Percentiles rank a stretch among this genome's conserved stretches.
Evolutionary conservation across 1,140 invertebrate species (phyloP).

Genomic region (Panagrolaimus sp.): DNA sequence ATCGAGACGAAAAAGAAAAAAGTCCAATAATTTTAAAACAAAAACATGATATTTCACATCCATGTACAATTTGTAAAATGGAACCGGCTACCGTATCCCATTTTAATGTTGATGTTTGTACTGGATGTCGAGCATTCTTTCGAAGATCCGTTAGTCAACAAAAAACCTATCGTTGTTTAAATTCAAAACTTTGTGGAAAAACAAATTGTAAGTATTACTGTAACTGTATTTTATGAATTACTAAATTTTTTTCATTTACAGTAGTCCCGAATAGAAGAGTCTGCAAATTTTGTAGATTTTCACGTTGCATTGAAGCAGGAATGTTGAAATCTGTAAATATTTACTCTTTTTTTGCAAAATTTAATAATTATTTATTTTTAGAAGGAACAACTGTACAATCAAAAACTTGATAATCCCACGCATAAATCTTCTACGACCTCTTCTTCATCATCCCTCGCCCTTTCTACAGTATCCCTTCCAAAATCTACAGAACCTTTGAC

Average conservation of each 20-base stretch:
- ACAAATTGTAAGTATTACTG: conserved; percentile 1
- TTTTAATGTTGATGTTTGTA: conserved; percentile 22
- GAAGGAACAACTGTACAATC: conserved; percentile 8
- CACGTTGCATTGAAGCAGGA: conserved; percentile 9
- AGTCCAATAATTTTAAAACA: neutral
- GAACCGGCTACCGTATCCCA: conserved; percentile 19
- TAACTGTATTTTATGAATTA: neutral
- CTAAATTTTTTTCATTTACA: neutral
- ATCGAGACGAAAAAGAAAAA: neutral
- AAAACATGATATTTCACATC: neutral
- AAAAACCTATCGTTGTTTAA: conserved; percentile 20
- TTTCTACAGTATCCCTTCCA: too few relatives aligned
- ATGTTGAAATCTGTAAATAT: conserved; percentile 4
- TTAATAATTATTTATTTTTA: neutral
- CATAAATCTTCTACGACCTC: neutral
- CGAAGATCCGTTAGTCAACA: conserved; percentile 18
- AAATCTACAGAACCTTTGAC: neutral
- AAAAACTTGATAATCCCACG: neutral
- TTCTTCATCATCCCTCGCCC: too few relatives aligned
- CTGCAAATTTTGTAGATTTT: conserved; percentile 5
- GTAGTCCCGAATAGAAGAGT: neutral
- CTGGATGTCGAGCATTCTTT: conserved; percentile 20
- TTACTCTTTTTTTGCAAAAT: neutral
- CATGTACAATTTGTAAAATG: conserved; percentile 21
- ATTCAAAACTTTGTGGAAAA: conserved; percentile 21